A percentile compares a stretch with the other conserved stretches of the same genome.
Evolutionary conservation across 2,797 vertebrate species (phyloP).

Genomic region (Leptoclinus maculatus): DNA sequence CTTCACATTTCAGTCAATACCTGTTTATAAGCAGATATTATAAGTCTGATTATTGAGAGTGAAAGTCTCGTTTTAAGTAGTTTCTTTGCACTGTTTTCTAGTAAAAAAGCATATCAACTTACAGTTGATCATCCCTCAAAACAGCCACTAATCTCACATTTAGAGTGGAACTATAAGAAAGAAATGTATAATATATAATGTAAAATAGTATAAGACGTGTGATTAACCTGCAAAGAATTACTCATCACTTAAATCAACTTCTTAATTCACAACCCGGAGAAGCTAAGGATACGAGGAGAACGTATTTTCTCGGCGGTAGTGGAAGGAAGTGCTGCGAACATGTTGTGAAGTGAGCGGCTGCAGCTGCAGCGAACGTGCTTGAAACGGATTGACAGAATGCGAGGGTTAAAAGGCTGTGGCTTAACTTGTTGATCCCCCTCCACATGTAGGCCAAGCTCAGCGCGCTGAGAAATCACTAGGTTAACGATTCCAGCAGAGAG

Average conservation of each 20-base stretch:
- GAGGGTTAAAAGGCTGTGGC: conserved; percentile 76
- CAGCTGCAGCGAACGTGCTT: conserved; percentile 76
- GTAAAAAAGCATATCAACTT: not conserved
- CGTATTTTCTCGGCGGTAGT: conserved; percentile 1
- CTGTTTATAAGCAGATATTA: too few relatives aligned
- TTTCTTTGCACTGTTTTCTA: not conserved
- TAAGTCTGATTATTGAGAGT: too few relatives aligned
- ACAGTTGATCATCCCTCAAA: not conserved
- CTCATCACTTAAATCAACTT: not conserved
- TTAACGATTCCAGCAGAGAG: conserved; percentile 30
- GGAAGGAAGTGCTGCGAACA: conserved; percentile 24
- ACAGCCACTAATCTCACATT: not conserved
- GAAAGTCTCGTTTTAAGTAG: not conserved
- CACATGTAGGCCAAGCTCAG: conserved; percentile 75
- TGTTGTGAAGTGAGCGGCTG: conserved; percentile 29
- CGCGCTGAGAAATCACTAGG: conserved; percentile 36
- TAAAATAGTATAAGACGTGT: not conserved
- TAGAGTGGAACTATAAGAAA: too few relatives aligned
- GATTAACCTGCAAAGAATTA: not conserved
- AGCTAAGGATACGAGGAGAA: not conserved
- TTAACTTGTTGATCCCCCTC: conserved; percentile 80
- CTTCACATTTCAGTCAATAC: too few relatives aligned
- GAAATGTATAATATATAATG: not conserved
- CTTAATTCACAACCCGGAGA: conserved; percentile 2
- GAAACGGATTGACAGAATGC: conserved; percentile 75